Evolutionary conservation across 2,797 vertebrate genomes (phyloP), one percentile per base, ranked within the genome.

Genomic region (Poeciliopsis turneri): DNA sequence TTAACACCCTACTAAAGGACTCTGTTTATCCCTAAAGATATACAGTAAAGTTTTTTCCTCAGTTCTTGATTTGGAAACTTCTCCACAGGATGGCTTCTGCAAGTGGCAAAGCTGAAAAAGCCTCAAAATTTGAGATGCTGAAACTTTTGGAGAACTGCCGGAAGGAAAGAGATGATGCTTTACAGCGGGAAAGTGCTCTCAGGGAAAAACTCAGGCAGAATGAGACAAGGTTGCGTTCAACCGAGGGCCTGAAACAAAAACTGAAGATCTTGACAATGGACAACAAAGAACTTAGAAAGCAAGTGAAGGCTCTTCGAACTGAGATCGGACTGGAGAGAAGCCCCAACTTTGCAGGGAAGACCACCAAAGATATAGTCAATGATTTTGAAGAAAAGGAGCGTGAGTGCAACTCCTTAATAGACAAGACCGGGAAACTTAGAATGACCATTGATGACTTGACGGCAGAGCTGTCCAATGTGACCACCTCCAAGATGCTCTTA

Each of bases 141-240:
- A 96, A 95, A 81, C 95, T 95, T 80, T 81, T 97, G 84, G 95
- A 96, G 82, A 96, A 95, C 87, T 96, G 93, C 88, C 92, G 93
- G 33, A 95, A 94, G 76, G 96, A 97, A 77, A 89, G 95, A 89
- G 96, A 97, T 2, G 96, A 96, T 41, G 95, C 96, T 36, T 33
- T 95, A 77, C 95, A 95, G 46, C 93, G 92, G 20, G 96, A 96
- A 80, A 93, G 87, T 39, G n/a, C 89, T 15, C 81, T 96, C 72
- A 90, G 92, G 61, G 96, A 97, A 71, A 97, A 94, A 45, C 85
- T 97, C 74, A 89, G 94, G 66, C 93, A 92, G 66, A 89, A 95
- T 0, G 96, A 97, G 81, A 84, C 93, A 0, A 91, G 93, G 81
- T 84, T 93, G 43, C 94, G 96, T 41, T 93, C 94, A 11, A 95